Percentiles rank a stretch among this genome's conserved stretches.
Conservation (phyloP, 2,888 invertebrate genomes). For the Hofmannophila pseudospretella region DNA sequence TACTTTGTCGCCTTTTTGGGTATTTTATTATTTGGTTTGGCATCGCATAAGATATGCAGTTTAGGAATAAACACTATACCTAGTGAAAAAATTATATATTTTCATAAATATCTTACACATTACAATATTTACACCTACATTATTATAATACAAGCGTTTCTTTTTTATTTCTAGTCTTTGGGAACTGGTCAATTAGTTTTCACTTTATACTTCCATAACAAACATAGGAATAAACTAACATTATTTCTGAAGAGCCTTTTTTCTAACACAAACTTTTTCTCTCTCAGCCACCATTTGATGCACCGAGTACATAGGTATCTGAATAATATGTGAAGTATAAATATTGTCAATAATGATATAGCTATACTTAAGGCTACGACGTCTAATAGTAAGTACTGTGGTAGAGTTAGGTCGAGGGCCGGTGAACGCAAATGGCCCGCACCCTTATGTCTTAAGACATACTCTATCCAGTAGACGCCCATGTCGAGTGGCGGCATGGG, state of each 20-base stretch:
- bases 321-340: slow-evolving; percentile 55
- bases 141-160: slow-evolving; percentile 18
- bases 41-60: too few relatives aligned
- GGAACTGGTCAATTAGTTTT: slow-evolving; percentile 49
- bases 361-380: slow-evolving; percentile 50
- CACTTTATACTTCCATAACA: slow-evolving; percentile 60
- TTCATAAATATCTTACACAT: slow-evolving; percentile 54
- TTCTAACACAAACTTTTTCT: slow-evolving; percentile 47
- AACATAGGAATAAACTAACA: slow-evolving; percentile 49
- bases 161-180: slow-evolving; percentile 13
- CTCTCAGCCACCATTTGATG: slow-evolving; percentile 62
- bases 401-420: slow-evolving; percentile 60
- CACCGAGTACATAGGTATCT: slow-evolving; percentile 61
- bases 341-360: slow-evolving; percentile 40
- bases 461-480: slow-evolving; percentile 81
- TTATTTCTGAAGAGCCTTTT: slow-evolving; percentile 55
- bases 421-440: slow-evolving; percentile 71
- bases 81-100: slow-evolving; percentile 25
- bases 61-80: slow-evolving; percentile 6
- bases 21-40: too few relatives aligned
- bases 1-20: too few relatives aligned
- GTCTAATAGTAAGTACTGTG: slow-evolving; percentile 67
- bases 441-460: slow-evolving; percentile 78
- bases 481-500: slow-evolving; percentile 77
- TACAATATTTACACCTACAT: slow-evolving; percentile 54